Base-by-base conservation (phyloP, 1,140 invertebrate species). In the Thaumatotibia leucotreta region DNA sequence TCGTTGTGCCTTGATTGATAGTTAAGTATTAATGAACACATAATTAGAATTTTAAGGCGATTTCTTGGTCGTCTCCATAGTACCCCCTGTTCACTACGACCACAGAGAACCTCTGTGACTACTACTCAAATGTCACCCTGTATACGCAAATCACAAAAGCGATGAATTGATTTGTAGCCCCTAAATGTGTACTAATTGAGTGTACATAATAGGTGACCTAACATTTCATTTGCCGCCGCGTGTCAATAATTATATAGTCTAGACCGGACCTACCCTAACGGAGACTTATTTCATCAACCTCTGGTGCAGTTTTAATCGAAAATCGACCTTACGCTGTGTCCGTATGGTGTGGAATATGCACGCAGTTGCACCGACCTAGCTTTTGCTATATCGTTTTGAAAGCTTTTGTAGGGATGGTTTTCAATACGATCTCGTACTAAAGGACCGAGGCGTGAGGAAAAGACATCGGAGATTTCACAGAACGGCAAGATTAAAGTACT, bases 221-320 rank as follows among this genome's bases (percentile, higher is more conserved):
- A 20, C 39, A 45, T 20, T 45, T 17, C 39, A 45, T 45, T 45
- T 45, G 20, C 39, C 39, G 8, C 17, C 39, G 17, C 14, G 39
- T 23, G 32, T 35, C 61, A 22, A 62, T 31, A 33, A 33, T 63
- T 63, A 63, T 63, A 29, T 23, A 61, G 62, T 68, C 64, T 39
- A 50, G 24, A 84, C 82, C 80, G 39, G 24, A 84, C 82, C 80
- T 84, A 80, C 75, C 82, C 78, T 75, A 84, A 84, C 78, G 72
- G 74, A 78, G 66, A 68, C 39, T 17, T 29, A 29, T 29, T 29
- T 29, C 27, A 29, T 6, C 27, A 29, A 29, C 27, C 27, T 29
- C 27, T 29, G 14, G 11, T 6, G 17, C 39, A 45, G 39, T 20
- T n/a, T 39, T 45, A 45, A 20, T 45, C 14, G 6, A 20, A 20